Percentiles rank a stretch among this genome's conserved stretches.
Conservation (phyloP, 2,888 invertebrate species). For the Saturnia pavonia region DNA sequence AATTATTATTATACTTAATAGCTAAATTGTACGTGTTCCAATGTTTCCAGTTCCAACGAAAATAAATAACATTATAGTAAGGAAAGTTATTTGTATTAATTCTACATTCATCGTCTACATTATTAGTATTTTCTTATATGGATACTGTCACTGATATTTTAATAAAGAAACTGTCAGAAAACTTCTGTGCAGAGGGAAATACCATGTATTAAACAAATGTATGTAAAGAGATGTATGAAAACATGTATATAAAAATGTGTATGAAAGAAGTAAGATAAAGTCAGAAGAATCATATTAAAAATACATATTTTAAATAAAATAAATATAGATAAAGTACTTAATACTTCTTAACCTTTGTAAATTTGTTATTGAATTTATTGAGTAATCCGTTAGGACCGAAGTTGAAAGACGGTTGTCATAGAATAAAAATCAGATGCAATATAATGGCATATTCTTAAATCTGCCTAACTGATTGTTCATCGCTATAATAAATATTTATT, state of each 20-base stretch:
- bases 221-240: background rate
- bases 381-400: background rate
- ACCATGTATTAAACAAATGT: background rate
- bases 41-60: background rate
- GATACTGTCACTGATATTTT: background rate
- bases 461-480: background rate
- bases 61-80: background rate
- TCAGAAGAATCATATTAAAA: too few species aligned
- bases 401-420: background rate
- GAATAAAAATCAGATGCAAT: background rate
- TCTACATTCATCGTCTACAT: too few species aligned
- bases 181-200: background rate
- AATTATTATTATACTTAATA: slow-evolving; percentile 17
- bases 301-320: background rate
- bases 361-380: background rate
- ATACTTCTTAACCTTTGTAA: background rate
- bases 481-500: background rate
- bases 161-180: background rate
- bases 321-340: too few species aligned
- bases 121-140: background rate
- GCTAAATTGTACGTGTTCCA: background rate
- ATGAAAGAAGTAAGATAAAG: too few species aligned
- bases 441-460: background rate
- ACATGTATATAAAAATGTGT: too few species aligned
- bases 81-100: background rate